Evolutionary conservation across 1,140 invertebrate genomes (phyloP).

Genomic region (Reticulitermes speratus): DNA sequence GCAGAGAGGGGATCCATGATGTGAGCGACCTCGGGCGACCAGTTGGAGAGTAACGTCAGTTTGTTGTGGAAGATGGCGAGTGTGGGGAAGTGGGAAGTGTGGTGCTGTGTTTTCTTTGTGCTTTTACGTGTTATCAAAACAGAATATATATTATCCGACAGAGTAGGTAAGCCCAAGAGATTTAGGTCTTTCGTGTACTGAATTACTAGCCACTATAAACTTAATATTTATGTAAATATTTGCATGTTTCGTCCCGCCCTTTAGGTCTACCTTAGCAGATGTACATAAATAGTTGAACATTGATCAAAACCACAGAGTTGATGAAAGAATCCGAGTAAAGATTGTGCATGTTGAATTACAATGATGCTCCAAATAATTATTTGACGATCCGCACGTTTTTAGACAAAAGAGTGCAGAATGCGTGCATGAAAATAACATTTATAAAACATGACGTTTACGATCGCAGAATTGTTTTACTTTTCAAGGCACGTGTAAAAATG

Average conservation of each 20-base stretch:
- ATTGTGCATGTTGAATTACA: neutral
- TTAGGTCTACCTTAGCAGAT: neutral
- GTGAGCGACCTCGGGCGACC: conserved; percentile 14
- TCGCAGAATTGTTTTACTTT: too few species aligned
- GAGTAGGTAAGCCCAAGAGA: conserved; percentile 22
- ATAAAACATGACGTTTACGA: too few species aligned
- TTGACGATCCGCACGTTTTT: too few species aligned
- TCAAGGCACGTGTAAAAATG: too few species aligned
- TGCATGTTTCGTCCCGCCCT: neutral
- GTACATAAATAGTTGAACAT: neutral
- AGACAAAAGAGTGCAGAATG: too few species aligned
- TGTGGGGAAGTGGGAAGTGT: conserved; percentile 37
- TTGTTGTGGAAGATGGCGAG: conserved; percentile 42
- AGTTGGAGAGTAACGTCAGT: neutral
- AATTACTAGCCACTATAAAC: neutral
- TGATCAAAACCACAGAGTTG: neutral
- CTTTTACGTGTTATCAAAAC: conserved; percentile 25
- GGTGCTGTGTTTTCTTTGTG: conserved; percentile 34
- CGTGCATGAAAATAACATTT: too few species aligned
- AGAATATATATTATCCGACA: conserved; percentile 24
- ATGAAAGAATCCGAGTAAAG: neutral
- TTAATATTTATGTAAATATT: neutral
- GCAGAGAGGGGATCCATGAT: neutral
- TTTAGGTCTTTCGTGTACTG: neutral
- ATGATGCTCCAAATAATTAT: neutral